Conservation (phyloP, 2,888 invertebrate genomes). For the Creontiades dilutus region DNA sequence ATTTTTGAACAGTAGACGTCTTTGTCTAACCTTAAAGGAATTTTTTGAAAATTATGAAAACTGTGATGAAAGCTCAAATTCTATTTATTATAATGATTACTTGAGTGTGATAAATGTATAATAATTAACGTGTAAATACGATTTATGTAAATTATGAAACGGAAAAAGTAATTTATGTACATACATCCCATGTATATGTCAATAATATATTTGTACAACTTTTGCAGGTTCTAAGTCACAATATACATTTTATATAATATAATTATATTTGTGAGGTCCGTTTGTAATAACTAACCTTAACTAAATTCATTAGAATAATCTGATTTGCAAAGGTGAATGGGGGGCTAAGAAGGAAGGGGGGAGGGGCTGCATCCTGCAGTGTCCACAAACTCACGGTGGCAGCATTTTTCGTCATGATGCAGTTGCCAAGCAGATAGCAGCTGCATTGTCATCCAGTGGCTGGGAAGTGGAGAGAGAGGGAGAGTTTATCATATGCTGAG, state of each 20-base stretch:
- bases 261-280: not conserved
- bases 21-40: not conserved
- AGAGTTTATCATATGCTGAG: no score
- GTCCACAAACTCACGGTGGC: no score
- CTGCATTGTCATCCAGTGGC: no score
- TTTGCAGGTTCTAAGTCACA: slow-evolving; percentile 53
- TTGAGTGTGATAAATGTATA: slow-evolving; percentile 66
- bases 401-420: no score
- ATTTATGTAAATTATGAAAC: slow-evolving; percentile 21
- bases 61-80: slow-evolving; percentile 65
- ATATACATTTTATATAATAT: slow-evolving; percentile 37
- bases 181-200: slow-evolving; percentile 42
- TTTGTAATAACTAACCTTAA: no score
- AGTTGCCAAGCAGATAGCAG: no score
- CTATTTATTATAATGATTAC: slow-evolving; percentile 40
- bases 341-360: no score
- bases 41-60: slow-evolving; percentile 49
- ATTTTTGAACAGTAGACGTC: slow-evolving; percentile 1
- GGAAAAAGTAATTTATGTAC: not conserved
- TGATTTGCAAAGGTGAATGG: no score
- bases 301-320: no score
- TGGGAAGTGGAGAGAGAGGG: no score
- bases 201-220: slow-evolving; percentile 59
- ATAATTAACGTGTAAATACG: slow-evolving; percentile 53
- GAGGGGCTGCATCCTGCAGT: no score